phyloP scores from a whole-genome alignment of 1,140 invertebrate genomes.

The Ptiloglossa arizonensis region DNA sequence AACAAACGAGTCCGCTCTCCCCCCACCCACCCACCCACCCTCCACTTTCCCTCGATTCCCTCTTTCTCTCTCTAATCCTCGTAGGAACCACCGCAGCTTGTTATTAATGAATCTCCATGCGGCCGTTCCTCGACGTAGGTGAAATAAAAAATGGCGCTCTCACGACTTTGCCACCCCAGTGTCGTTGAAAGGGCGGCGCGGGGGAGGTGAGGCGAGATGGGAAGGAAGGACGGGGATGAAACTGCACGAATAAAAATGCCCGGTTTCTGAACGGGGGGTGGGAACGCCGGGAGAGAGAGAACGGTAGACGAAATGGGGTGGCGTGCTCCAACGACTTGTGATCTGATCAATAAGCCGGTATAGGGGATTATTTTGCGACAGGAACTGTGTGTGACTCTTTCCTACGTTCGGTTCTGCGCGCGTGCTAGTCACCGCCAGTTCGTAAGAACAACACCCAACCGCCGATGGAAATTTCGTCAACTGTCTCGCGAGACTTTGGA shows the following conservation, averaged over 20 bases:
- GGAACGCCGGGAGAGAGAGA: constrained; percentile 40
- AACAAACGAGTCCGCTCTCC: constrained; percentile 40
- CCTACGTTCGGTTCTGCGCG: constrained; percentile 17
- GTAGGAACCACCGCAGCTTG: constrained; percentile 66
- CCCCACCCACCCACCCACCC: neutral
- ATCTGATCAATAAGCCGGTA: constrained; percentile 80
- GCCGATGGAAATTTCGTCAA: neutral
- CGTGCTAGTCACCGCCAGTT: neutral
- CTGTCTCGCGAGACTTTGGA: no score
- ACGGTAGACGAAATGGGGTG: constrained; percentile 71
- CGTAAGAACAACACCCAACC: neutral
- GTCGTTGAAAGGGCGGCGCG: constrained; percentile 65
- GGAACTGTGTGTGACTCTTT: constrained; percentile 62
- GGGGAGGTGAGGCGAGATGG: constrained; percentile 64
- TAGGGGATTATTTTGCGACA: constrained; percentile 75
- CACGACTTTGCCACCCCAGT: constrained; percentile 71
- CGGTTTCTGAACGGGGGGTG: constrained; percentile 69
- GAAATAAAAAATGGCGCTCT: constrained; percentile 74
- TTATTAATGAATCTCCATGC: constrained; percentile 74
- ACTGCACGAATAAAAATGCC: constrained; percentile 80
- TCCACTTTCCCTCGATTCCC: constrained; percentile 8
- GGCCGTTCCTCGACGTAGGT: constrained; percentile 59
- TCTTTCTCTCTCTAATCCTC: constrained; percentile 66
- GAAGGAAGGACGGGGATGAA: constrained; percentile 67
- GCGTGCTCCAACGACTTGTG: constrained; percentile 76